Evolutionary conservation across 2,113 vertebrate species (phyloP).

Genomic region (Tupaia tana): DNA sequence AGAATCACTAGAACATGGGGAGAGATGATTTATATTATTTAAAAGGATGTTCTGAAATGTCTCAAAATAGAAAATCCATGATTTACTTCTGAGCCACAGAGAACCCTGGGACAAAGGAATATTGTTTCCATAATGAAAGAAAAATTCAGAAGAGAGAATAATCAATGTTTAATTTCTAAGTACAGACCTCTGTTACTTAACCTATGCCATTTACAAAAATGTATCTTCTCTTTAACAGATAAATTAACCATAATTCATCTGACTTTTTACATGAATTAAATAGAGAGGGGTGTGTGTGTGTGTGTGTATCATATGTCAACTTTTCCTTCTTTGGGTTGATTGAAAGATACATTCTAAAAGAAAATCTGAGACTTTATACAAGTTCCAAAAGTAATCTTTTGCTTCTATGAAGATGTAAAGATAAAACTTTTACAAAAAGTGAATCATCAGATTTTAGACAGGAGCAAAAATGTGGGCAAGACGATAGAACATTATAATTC

Average conservation of each 20-base stretch:
- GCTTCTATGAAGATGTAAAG: not conserved
- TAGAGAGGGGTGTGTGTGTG: not conserved
- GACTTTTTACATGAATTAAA: not conserved
- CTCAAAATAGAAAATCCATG: conserved; percentile 5
- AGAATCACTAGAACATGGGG: not conserved
- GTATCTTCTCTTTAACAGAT: not conserved
- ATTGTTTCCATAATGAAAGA: not conserved
- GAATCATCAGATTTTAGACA: not conserved
- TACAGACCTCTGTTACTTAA: not conserved
- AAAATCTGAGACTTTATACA: not conserved
- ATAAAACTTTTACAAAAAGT: not conserved
- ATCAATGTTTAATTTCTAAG: conserved; percentile 25
- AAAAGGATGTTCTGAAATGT: not conserved
- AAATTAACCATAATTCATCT: conserved; percentile 20
- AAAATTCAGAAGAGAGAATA: not conserved
- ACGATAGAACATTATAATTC: not conserved
- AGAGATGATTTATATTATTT: not conserved
- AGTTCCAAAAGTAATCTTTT: not conserved
- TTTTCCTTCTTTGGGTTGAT: not conserved
- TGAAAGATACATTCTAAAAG: not conserved
- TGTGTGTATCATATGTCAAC: not conserved
- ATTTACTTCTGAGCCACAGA: not conserved
- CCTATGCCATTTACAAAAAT: not conserved
- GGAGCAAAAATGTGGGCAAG: not conserved
- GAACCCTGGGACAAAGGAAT: not conserved